These are phyloP conservation scores for Cerastis leucographa DNA, from an alignment of 2,888 invertebrate genomes.

Conservation along the genomic window DNA sequence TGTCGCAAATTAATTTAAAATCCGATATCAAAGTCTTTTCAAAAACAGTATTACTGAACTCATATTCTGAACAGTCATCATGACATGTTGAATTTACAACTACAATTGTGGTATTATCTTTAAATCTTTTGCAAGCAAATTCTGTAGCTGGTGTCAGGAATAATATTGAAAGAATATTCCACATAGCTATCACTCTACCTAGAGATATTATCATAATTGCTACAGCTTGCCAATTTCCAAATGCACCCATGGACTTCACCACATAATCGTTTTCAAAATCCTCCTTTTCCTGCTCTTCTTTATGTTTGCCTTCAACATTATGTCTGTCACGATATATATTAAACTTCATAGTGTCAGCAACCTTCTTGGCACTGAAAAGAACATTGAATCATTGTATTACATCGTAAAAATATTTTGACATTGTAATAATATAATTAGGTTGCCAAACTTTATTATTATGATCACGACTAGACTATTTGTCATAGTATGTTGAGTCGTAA, in stretches of 20 bases:
- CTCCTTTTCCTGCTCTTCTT: conserved; percentile 31
- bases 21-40: conserved; percentile 73
- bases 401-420: conserved; percentile 58
- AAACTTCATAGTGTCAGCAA: conserved; percentile 41
- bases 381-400: conserved; percentile 40
- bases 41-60: conserved; percentile 70
- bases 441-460: conserved; percentile 46
- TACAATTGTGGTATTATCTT: conserved; percentile 59
- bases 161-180: conserved; percentile 74
- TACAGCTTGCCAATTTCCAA: conserved; percentile 76
- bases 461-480: conserved; percentile 47
- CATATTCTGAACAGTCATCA: conserved; percentile 74
- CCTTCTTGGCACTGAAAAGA: conserved; percentile 53
- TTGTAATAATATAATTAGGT: conserved; percentile 54
- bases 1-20: conserved; percentile 77
- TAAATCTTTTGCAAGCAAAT: conserved; percentile 73
- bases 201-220: conserved; percentile 63
- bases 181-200: conserved; percentile 71
- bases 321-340: conserved; percentile 16
- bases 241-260: conserved; percentile 76
- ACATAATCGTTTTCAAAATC: conserved; percentile 76
- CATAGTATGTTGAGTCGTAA: conserved; percentile 51
- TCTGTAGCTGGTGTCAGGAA: conserved; percentile 77
- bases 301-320: conserved; percentile 25
- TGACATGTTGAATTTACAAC: conserved; percentile 76